These are phyloP conservation scores for Drosophila demipolita DNA, from an alignment of 2,888 invertebrate genomes.

Conservation along the genomic window DNA sequence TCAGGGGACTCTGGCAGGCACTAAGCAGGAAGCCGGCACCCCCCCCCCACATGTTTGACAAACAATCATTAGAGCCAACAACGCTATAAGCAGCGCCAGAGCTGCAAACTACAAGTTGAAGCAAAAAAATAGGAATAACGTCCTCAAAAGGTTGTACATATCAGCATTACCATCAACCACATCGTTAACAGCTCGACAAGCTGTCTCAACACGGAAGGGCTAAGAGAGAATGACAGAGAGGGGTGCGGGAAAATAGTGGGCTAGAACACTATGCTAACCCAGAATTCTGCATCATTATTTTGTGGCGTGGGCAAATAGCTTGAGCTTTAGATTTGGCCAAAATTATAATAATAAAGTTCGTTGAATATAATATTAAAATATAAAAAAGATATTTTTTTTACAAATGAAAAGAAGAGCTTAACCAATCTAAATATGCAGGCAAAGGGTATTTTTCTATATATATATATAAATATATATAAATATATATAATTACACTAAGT, in stretches of 20 bases:
- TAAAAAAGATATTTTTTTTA: background rate
- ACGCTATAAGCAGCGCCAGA: constrained; percentile 24
- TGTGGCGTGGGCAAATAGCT: constrained; percentile 7
- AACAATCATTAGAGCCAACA: constrained; percentile 77
- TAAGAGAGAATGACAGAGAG: background rate
- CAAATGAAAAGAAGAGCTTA: no score
- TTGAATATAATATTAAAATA: background rate
- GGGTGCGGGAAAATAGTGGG: background rate
- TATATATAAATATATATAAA: background rate
- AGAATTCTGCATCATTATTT: constrained; percentile 31
- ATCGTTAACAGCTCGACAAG: constrained; percentile 63
- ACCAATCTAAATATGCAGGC: no score
- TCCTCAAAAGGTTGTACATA: constrained; percentile 43
- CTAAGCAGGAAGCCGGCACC: constrained; percentile 22
- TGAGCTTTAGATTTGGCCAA: background rate
- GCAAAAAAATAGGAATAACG: constrained; percentile 13
- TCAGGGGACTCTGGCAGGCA: constrained; percentile 13
- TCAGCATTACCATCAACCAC: constrained; percentile 54
- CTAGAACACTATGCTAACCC: constrained; percentile 2
- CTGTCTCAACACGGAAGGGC: constrained; percentile 29
- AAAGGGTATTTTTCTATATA: no score
- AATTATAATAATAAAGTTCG: constrained; percentile 9
- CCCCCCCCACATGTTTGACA: constrained; percentile 64
- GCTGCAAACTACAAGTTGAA: constrained; percentile 19
- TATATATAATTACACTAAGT: background rate